Evolutionary conservation across 1,140 invertebrate genomes (phyloP), one percentile per base, ranked within the genome.

Genomic region (Drosophila athabasca): DNA sequence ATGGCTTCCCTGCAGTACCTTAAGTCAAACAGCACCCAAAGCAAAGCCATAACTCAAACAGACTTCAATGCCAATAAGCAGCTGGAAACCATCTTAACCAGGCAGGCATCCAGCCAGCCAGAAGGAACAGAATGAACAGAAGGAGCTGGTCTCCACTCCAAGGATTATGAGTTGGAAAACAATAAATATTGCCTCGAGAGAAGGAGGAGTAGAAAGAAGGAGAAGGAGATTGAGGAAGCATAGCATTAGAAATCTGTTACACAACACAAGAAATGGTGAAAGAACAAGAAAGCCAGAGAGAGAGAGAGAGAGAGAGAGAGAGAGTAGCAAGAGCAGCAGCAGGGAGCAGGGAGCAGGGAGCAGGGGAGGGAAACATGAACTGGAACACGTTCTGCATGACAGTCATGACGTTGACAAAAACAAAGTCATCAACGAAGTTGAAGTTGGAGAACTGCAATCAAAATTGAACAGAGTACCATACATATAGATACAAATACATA

Each of bases 341-440:
- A 26, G 24, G 11, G 11, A 39, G 35, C 9, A 9, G 31, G 22
- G n/a, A n/a, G n/a, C n/a, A 55, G 62, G 22, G 65, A 19, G 26
- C 26, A 44, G n/a, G 44, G 9, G 57, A 3, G 29, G 29, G 29
- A 31, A 29, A 50, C 51, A 68, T 67, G 66, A 68, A 69, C 67
- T 69, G 67, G 67, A 69, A 69, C 64, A 69, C 67, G 67, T 69
- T 69, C 67, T 69, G 67, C 67, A 69, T 69, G 67, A 69, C 67
- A 69, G 67, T 69, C 78, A 66, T 76, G 78, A 80, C 66, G 72
- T 57, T 81, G 74, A 76, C 66, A 81, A 80, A 80, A 80, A 80
- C 78, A 80, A 81, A 80, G 78, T 80, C 78, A 80, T 80, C 78
- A 80, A 81, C 72, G 61, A 39, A 72, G 79, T 72, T 79, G 69